A percentile compares a stretch with the other conserved stretches of the same genome.
Evolutionary conservation across 2,113 vertebrate species (phyloP).

Genomic region (Labeo rohita): DNA sequence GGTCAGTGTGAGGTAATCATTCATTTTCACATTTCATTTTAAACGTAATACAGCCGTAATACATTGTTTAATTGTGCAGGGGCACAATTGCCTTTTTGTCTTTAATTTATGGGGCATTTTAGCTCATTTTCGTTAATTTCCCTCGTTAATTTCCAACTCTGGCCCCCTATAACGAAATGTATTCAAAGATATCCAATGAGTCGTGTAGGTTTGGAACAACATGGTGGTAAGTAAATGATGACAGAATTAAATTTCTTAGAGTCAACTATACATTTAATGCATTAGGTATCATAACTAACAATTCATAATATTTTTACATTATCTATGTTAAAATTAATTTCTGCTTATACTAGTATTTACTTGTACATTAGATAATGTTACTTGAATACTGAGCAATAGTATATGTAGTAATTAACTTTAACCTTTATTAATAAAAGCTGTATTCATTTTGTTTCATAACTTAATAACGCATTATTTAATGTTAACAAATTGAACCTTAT

Average conservation of each 20-base stretch:
- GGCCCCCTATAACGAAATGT: not conserved
- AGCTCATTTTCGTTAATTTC: too few species aligned
- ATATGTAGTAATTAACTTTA: not conserved
- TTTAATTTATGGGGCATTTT: too few species aligned
- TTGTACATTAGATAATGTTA: not conserved
- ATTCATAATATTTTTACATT: not conserved
- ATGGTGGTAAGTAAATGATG: not conserved
- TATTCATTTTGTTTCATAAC: not conserved
- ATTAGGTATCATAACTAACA: not conserved
- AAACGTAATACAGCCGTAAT: too few species aligned
- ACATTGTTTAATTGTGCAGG: too few species aligned
- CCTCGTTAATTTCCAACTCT: too few species aligned
- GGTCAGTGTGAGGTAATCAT: too few species aligned
- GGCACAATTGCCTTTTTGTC: too few species aligned
- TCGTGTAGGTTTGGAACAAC: not conserved
- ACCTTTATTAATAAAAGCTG: not conserved
- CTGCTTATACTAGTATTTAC: not conserved
- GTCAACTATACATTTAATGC: not conserved
- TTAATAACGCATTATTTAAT: not conserved
- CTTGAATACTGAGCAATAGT: not conserved
- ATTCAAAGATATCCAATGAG: not conserved
- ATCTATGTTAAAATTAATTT: not conserved
- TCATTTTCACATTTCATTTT: too few species aligned
- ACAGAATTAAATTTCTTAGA: not conserved
- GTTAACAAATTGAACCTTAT: constrained; percentile 27